These are phyloP conservation scores for Heliconius hewitsoni DNA, from an alignment of 1,140 invertebrate species.

Conservation along the genomic window DNA sequence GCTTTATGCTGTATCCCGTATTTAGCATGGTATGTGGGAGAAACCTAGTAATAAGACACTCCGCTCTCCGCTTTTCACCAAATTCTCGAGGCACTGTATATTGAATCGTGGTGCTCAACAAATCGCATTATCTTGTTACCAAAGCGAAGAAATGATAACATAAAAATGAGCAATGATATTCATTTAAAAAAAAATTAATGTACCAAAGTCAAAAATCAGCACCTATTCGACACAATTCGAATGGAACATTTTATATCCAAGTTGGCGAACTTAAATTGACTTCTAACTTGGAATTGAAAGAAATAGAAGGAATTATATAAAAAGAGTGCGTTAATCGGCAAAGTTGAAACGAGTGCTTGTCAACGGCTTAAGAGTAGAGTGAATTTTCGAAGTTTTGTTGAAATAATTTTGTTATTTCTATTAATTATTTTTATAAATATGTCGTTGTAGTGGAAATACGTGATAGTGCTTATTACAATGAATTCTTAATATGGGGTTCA, in stretches of 20 bases:
- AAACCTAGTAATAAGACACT: no score
- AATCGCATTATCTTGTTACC: no score
- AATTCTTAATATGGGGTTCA: background rate
- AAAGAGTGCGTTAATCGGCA: slow-evolving; percentile 40
- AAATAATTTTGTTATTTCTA: background rate
- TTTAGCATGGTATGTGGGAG: no score
- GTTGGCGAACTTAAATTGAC: slow-evolving; percentile 31
- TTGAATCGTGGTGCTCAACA: no score
- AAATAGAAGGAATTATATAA: slow-evolving; percentile 36
- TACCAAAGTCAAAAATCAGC: background rate
- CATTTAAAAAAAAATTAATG: no score
- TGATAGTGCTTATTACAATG: background rate
- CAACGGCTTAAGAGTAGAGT: slow-evolving; percentile 42
- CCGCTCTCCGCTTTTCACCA: no score
- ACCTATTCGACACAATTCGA: background rate
- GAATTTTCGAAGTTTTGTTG: slow-evolving; percentile 32
- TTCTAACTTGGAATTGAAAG: slow-evolving; percentile 23
- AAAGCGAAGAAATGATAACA: no score
- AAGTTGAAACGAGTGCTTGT: slow-evolving; percentile 46
- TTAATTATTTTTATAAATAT: background rate
- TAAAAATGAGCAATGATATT: no score
- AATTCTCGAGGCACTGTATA: no score
- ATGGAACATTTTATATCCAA: background rate
- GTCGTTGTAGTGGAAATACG: background rate
- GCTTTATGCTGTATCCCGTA: no score